Percentiles rank a stretch among this genome's conserved stretches.
phyloP scores from a whole-genome alignment of 2,888 invertebrate genomes.

The Rhopalosiphum nymphaeae region DNA sequence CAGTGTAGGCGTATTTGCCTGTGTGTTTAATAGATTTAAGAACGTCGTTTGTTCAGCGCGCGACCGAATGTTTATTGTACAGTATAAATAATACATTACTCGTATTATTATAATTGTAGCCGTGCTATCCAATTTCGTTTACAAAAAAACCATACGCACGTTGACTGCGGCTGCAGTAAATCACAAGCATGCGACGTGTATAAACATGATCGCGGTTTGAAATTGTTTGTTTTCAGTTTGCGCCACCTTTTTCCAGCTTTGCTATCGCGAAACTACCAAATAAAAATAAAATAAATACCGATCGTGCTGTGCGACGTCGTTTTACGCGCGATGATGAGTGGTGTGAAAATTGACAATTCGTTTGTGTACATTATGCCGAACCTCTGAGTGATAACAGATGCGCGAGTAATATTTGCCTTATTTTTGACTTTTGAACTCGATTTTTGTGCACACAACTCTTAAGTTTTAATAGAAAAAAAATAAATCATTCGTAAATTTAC shows the following conservation, averaged over 20 bases:
- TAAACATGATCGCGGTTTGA: not conserved
- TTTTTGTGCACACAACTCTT: not conserved
- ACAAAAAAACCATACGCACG: not conserved
- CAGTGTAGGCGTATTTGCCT: not conserved
- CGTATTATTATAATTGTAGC: not conserved
- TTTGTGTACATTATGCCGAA: not conserved
- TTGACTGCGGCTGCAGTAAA: not conserved
- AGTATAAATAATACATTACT: not conserved
- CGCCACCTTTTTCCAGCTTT: not conserved
- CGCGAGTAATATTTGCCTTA: not conserved
- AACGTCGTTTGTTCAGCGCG: not conserved
- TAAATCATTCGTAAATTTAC: not conserved
- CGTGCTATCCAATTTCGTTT: not conserved
- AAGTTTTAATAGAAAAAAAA: not conserved
- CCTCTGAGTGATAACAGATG: not conserved
- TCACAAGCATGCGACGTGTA: not conserved
- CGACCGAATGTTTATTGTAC: not conserved
- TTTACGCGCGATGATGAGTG: not conserved
- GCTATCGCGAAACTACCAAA: not conserved
- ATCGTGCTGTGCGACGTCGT: not conserved
- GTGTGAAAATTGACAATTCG: not conserved
- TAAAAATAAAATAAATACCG: not conserved
- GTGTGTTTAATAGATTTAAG: not conserved
- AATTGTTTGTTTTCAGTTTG: not conserved
- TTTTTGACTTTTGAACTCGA: not conserved